Evolutionary conservation across 2,113 vertebrate species (phyloP), one percentile per base, ranked within the genome.

Genomic region (Phrynosoma blainvillii): DNA sequence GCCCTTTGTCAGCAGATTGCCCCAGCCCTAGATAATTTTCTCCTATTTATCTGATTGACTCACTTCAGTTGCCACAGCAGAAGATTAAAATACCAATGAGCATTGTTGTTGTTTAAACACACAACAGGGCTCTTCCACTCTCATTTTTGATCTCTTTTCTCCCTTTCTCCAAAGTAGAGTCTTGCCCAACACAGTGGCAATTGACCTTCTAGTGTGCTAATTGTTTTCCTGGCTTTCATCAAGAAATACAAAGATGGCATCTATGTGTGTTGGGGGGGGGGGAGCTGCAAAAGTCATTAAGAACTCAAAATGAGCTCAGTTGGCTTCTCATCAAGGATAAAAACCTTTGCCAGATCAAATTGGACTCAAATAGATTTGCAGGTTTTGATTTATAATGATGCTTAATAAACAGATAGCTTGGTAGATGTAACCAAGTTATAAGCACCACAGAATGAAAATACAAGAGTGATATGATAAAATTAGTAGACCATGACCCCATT

Each of bases 1-100:
- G n/a, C n/a, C n/a, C n/a, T 82, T 88, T 75, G 90, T 84, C 90
- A 65, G 21, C 79, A 71, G 54, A 47, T 84, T 47, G 85, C 79
- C 84, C 89, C 84, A 52, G 62, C 80, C 87, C 80, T 27, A 87
- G 75, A 74, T 0, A 0, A 83, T 90, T 84, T 77, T 86, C 88
- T 20, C 40, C 82, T 90, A 84, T 90, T 59, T 66, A 71, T 74
- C 59, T 62, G 88, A 18, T 5, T 84, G 36, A 88, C 75, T 84
- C 7, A 79, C n/a, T 75, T 88, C 84, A 77, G 32, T 66, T 79
- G 0, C 0, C 77, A 12, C 2, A 77, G 56, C 0, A 77, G 5
- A 85, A 66, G 54, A 77, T 86, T 79, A 27, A 88, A 86, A 86
- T 73, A 74, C 73, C 79, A 0, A n/a, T 13, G 52, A 10, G 84